These are phyloP conservation scores for Cloeon dipterum DNA, from an alignment of 2,888 invertebrate species.

Conservation along the genomic window DNA sequence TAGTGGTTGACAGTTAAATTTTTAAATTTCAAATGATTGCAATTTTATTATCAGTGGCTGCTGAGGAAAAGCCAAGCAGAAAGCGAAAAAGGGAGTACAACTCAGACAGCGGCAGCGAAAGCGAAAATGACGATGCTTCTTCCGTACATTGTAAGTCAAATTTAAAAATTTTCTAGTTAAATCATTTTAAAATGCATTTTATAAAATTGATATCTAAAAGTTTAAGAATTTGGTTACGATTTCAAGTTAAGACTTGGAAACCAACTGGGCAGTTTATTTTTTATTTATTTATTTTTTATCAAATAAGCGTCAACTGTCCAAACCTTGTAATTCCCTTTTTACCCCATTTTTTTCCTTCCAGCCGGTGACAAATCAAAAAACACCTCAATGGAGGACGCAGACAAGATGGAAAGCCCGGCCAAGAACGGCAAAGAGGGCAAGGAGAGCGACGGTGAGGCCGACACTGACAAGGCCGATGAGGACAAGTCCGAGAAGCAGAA, in stretches of 20 bases:
- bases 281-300: no score
- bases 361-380: no score
- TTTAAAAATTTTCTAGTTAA: no score
- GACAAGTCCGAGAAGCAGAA: slow-evolving; percentile 10
- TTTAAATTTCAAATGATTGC: background rate
- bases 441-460: slow-evolving; percentile 3
- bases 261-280: no score
- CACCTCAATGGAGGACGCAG: slow-evolving; percentile 12
- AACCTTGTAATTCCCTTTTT: no score
- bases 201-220: background rate
- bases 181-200: background rate
- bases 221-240: no score
- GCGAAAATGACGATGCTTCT: slow-evolving; percentile 16
- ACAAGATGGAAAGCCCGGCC: slow-evolving; percentile 15
- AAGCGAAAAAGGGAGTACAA: slow-evolving; percentile 23
- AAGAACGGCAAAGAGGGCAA: no score
- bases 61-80: slow-evolving; percentile 21
- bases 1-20: no score
- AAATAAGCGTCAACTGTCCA: no score
- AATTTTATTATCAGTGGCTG: slow-evolving; percentile 10
- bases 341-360: no score
- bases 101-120: slow-evolving; percentile 21
- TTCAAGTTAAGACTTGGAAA: no score
- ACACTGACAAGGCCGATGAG: slow-evolving; percentile 6
- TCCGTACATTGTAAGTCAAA: no score